Conservation (phyloP, 2,888 invertebrate genomes). For the Melieria omissa region DNA sequence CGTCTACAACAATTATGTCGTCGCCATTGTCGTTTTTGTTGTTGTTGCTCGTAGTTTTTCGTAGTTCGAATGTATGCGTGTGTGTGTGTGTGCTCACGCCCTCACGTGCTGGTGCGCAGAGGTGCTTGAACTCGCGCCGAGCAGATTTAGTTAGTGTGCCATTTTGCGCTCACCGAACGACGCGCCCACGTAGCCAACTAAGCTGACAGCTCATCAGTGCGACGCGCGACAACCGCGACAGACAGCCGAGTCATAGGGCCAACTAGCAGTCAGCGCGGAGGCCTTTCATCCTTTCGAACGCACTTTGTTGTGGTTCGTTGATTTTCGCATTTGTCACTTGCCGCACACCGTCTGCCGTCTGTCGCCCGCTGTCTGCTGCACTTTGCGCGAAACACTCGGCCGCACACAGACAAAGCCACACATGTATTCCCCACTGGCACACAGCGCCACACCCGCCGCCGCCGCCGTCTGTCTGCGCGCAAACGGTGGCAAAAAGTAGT, state of each 20-base stretch:
- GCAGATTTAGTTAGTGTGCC: not conserved
- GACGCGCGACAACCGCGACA: no score
- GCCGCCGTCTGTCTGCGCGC: conserved; percentile 12
- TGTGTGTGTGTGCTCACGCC: no score
- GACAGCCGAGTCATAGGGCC: not conserved
- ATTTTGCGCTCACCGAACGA: not conserved
- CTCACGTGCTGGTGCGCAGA: no score
- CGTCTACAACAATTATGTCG: no score
- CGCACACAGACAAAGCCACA: not conserved
- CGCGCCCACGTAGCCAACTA: conserved; percentile 3
- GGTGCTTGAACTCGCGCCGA: no score
- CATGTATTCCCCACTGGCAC: not conserved
- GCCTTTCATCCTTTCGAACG: conserved; percentile 19
- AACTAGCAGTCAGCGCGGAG: not conserved
- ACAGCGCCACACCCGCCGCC: not conserved
- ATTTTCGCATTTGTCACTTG: conserved; percentile 30
- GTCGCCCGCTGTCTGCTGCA: conserved; percentile 9
- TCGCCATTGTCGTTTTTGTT: no score
- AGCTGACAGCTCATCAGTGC: no score
- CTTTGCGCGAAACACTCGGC: not conserved
- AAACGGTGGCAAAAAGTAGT: not conserved
- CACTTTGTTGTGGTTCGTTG: conserved; percentile 30
- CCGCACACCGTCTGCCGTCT: not conserved
- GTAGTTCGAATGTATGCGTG: no score
- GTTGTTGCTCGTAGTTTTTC: no score